Evolutionary conservation across 2,888 invertebrate genomes (phyloP).

Genomic region (Eugnorisma glareosa): DNA sequence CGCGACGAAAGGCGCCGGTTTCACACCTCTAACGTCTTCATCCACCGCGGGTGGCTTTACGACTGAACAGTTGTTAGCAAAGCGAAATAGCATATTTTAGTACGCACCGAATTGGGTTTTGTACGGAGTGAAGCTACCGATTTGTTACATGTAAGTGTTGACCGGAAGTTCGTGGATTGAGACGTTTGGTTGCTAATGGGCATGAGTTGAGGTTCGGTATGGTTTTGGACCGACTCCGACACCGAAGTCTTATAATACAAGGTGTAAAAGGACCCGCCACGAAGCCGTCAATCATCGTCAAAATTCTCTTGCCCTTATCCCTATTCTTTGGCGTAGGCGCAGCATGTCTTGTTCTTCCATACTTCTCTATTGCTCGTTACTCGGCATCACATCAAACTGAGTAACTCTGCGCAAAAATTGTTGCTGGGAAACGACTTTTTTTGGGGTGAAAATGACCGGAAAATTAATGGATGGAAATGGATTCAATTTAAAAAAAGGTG

Average conservation of each 20-base stretch:
- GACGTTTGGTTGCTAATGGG: slow-evolving; percentile 28
- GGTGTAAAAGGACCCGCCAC: background rate
- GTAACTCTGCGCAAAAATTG: background rate
- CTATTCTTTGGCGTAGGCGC: too few relatives aligned
- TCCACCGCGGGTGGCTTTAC: slow-evolving; percentile 72
- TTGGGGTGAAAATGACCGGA: too few relatives aligned
- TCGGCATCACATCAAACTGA: background rate
- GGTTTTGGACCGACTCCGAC: background rate
- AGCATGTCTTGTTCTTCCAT: too few relatives aligned
- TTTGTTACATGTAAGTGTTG: slow-evolving; percentile 51
- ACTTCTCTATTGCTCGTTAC: too few relatives aligned
- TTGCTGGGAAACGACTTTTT: background rate
- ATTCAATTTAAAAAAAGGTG: background rate
- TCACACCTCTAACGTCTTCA: slow-evolving; percentile 78
- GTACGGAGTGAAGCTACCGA: slow-evolving; percentile 39
- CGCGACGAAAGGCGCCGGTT: slow-evolving; percentile 71
- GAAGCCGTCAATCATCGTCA: background rate
- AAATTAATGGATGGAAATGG: too few relatives aligned
- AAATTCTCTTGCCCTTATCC: too few relatives aligned
- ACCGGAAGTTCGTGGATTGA: slow-evolving; percentile 51
- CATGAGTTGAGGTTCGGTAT: background rate
- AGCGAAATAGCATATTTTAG: slow-evolving; percentile 63
- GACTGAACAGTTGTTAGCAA: slow-evolving; percentile 54
- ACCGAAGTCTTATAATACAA: background rate
- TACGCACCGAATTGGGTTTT: slow-evolving; percentile 57